A percentile compares a stretch with the other conserved stretches of the same genome.
Conservation (phyloP, 2,113 vertebrate species). For the Micronisus gabar region DNA sequence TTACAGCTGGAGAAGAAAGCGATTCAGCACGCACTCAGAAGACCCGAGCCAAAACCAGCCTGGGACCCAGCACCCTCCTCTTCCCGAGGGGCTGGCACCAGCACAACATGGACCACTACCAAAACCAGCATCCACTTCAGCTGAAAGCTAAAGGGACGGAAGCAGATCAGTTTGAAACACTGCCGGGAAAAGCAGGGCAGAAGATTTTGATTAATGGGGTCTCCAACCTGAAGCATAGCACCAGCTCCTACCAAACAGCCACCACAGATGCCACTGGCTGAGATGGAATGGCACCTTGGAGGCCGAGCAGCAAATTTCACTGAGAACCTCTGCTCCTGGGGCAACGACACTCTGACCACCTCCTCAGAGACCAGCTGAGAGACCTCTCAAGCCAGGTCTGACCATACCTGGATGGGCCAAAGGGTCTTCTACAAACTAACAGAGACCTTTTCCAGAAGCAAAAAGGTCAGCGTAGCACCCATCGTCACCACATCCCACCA, state of each 20-base stretch:
- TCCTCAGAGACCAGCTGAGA: not conserved
- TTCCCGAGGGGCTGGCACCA: not conserved
- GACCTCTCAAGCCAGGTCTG: not conserved
- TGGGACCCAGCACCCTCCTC: not conserved
- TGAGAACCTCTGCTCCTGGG: not conserved
- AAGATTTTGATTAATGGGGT: not conserved
- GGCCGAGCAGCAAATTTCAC: not conserved
- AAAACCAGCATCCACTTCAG: not conserved
- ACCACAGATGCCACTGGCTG: rapidly evolving
- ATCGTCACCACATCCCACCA: rapidly evolving
- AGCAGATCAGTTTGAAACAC: not conserved
- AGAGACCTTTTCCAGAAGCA: not conserved
- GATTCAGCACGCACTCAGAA: not conserved
- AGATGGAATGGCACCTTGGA: rapidly evolving
- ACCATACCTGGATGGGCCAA: not conserved
- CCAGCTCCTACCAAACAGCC: not conserved
- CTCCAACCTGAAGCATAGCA: not conserved
- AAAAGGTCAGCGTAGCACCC: not conserved
- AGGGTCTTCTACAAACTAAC: not conserved
- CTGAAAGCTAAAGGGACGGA: not conserved
- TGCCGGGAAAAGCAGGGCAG: rapidly evolving
- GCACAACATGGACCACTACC: not conserved
- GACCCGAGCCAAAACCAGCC: not conserved
- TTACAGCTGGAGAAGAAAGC: not conserved
- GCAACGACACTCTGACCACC: not conserved